Conservation (phyloP, 2,888 invertebrate species). For the Drosophila mercatorum region DNA sequence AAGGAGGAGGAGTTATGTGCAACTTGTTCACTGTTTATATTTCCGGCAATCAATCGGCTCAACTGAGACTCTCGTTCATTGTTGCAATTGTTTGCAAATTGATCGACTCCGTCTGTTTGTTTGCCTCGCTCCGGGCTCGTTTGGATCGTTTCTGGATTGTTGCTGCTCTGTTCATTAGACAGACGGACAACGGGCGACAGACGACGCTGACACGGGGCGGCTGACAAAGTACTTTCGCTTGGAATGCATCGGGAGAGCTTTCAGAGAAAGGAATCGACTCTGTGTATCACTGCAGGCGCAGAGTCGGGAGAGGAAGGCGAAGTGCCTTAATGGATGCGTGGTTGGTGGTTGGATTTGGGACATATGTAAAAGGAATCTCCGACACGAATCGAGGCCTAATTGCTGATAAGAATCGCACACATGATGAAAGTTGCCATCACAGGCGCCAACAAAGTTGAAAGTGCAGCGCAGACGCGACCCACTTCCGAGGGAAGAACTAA, state of each 20-base stretch:
- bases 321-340: constrained; percentile 27
- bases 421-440: constrained; percentile 43
- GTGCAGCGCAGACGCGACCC: constrained; percentile 53
- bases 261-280: constrained; percentile 59
- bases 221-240: constrained; percentile 61
- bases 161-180: constrained; percentile 50
- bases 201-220: neutral
- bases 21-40: constrained; percentile 65
- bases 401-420: constrained; percentile 65
- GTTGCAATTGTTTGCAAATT: constrained; percentile 68
- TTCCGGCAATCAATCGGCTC: constrained; percentile 75
- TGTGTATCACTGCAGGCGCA: constrained; percentile 14
- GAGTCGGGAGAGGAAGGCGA: constrained; percentile 26
- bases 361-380: constrained; percentile 36
- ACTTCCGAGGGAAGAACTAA: constrained; percentile 27
- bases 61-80: constrained; percentile 60
- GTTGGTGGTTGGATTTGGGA: constrained; percentile 19
- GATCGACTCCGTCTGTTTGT: constrained; percentile 45
- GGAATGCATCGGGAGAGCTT: constrained; percentile 49
- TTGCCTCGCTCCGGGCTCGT: constrained; percentile 35
- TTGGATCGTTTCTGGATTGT: constrained; percentile 35
- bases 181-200: neutral
- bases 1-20: constrained; percentile 47
- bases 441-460: constrained; percentile 48
- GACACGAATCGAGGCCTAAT: constrained; percentile 44